A percentile compares a stretch with the other conserved stretches of the same genome.
Evolutionary conservation across 2,797 vertebrate genomes (phyloP).

Genomic region (Pristis pectinata): DNA sequence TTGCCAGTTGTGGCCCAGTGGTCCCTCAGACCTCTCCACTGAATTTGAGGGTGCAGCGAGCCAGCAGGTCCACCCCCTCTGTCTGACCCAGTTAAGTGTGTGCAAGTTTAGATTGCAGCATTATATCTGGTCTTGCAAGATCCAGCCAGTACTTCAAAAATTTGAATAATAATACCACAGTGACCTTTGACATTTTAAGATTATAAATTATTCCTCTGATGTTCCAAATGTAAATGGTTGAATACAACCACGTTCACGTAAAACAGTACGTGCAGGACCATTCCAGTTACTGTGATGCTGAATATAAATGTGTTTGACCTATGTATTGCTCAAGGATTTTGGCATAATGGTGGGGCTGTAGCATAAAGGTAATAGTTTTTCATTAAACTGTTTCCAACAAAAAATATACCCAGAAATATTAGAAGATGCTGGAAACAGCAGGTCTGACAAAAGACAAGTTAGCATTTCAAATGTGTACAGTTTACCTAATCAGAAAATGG

Average conservation of each 20-base stretch:
- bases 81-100: no score
- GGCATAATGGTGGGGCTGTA: neutral
- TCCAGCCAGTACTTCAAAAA: no score
- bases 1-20: no score
- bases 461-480: neutral
- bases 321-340: neutral
- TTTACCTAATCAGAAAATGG: neutral
- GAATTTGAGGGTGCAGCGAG: no score
- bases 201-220: neutral
- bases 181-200: neutral
- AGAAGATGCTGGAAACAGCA: neutral
- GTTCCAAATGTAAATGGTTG: neutral
- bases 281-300: neutral
- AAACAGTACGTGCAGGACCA: neutral
- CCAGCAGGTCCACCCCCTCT: no score
- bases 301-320: neutral
- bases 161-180: no score
- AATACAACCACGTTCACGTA: neutral
- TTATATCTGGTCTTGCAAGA: no score
- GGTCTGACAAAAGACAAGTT: neutral
- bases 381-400: neutral
- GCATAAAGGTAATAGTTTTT: neutral
- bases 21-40: no score
- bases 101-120: no score
- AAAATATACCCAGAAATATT: neutral